Base-by-base conservation (phyloP, 1,140 invertebrate genomes). In the Schmidtea mediterranea region DNA sequence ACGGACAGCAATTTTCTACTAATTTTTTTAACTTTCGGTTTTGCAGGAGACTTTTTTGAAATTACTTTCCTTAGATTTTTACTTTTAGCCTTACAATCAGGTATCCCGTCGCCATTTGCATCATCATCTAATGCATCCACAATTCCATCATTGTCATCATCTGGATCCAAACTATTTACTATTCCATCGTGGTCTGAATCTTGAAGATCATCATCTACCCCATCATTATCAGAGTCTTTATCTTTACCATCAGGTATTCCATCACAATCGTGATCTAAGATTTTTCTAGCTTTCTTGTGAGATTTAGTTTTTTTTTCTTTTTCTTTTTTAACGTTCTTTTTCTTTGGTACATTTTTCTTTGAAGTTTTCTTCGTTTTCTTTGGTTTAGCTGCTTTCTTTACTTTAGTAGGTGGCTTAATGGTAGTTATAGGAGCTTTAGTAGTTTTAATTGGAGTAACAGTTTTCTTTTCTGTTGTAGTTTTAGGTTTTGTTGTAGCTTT, bases 131-230 rank as follows among this genome's bases (percentile, higher is more conserved):
- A 16, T 16, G 1, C 36, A 32, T 52, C 51, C 2, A 36, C 41
- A 48, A 36, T 22, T 2, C 36, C 46, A 39, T 59, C 58, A 36
- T 45, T 52, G 49, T 58, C 55, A 10, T 39, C 23, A 36, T 53
- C n/a, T n/a, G n/a, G n/a, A n/a, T n/a, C 46, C 23, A 49, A 32
- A 50, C 52, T 15, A 52, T 63, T 58, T 15, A 57, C 57, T 15
- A 60, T 60, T 5, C 58, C 60, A 52, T 62, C 57, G n/a, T n/a
- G n/a, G n/a, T n/a, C n/a, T n/a, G n/a, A n/a, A n/a, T n/a, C 23
- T 24, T 24, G 10, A 12, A 19, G 23, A 24, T 46, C 9, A 12
- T 46, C 18, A 19, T 9, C 8, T 9, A 46, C 23, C 19, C 53
- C 54, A 51, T 62, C 58, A n/a, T 49, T 40, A 26, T 48, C 36